Evolutionary conservation across 2,797 vertebrate genomes (phyloP).

Genomic region (Chanos chanos): DNA sequence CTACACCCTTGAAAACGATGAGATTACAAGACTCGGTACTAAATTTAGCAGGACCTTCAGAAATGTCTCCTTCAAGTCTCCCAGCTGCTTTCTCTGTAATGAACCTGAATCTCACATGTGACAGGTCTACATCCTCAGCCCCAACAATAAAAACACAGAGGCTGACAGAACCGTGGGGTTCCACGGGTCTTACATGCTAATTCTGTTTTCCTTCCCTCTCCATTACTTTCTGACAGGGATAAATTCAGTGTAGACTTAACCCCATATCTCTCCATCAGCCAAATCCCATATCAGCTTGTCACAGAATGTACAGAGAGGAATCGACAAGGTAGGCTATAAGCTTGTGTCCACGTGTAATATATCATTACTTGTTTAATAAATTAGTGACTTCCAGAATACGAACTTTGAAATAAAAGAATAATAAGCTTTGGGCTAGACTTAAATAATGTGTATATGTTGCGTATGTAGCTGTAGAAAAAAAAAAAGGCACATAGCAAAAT

Average conservation of each 20-base stretch:
- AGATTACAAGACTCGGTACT: too few species aligned
- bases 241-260: constrained; percentile 9
- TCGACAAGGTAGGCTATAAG: too few species aligned
- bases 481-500: too few species aligned
- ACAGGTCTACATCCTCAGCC: constrained; percentile 11
- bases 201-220: neutral
- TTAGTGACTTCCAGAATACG: too few species aligned
- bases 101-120: constrained; percentile 28
- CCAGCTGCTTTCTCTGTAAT: constrained; percentile 9
- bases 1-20: too few species aligned
- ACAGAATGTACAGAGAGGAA: neutral
- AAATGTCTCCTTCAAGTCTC: neutral
- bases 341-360: too few species aligned
- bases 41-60: too few species aligned
- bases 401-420: too few species aligned
- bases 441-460: too few species aligned
- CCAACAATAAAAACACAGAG: constrained; percentile 24
- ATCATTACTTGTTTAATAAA: too few species aligned
- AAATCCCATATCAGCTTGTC: constrained; percentile 9
- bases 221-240: constrained; percentile 4
- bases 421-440: too few species aligned
- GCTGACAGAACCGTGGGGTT: neutral
- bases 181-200: neutral
- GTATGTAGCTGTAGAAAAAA: too few species aligned
- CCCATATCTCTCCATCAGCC: neutral